Evolutionary conservation across 1,140 invertebrate genomes (phyloP).

Genomic region (Calliphora vicina): DNA sequence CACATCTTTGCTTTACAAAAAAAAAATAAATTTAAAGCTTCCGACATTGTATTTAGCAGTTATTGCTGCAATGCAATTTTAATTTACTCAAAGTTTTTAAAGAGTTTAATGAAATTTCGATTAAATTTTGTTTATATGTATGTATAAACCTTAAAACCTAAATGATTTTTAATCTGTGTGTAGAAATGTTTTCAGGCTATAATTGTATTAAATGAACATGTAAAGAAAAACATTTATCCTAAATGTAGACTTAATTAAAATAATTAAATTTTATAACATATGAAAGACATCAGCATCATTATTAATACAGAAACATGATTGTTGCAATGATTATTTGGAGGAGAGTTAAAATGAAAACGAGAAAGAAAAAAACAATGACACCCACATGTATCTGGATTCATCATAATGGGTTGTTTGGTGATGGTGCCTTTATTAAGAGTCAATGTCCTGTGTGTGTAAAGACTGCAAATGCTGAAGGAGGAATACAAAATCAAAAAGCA

Average conservation of each 20-base stretch:
- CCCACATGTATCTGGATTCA: neutral
- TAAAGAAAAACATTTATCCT: neutral
- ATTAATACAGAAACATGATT: neutral
- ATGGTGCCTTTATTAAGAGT: neutral
- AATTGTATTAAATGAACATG: too few species aligned
- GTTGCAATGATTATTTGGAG: neutral
- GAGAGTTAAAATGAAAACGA: neutral
- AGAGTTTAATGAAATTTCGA: too few species aligned
- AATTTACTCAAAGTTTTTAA: too few species aligned
- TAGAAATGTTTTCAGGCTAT: too few species aligned
- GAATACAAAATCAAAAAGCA: neutral
- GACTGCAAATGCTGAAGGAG: neutral
- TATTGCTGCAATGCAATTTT: too few species aligned
- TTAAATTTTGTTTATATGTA: too few species aligned
- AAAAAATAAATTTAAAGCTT: too few species aligned
- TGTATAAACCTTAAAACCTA: too few species aligned
- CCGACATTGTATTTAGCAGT: too few species aligned
- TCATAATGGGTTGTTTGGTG: neutral
- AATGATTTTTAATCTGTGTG: neutral
- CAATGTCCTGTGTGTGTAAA: neutral
- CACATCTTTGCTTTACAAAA: too few species aligned
- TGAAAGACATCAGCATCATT: neutral
- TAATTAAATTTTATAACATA: slow-evolving; percentile 15
- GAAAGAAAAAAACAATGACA: neutral
- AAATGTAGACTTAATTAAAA: slow-evolving; percentile 24